Evolutionary conservation across 1,140 invertebrate genomes (phyloP).

Genomic region (Drosophila truncata): DNA sequence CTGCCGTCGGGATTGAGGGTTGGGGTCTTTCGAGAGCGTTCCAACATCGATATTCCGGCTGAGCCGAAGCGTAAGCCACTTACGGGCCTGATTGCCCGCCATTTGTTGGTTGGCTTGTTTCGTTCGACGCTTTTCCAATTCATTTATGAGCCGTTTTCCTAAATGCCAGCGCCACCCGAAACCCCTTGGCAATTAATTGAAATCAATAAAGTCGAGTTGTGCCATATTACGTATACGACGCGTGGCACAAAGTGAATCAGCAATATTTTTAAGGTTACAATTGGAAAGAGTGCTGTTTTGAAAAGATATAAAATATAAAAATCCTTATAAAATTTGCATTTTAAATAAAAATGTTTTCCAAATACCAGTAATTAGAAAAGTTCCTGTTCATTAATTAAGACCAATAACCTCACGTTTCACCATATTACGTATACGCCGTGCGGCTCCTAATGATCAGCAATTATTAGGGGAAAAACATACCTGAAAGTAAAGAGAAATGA

Average conservation of each 20-base stretch:
- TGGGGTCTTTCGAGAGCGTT: neutral
- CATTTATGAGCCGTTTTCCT: slow-evolving; percentile 55
- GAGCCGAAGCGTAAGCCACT: slow-evolving; percentile 66
- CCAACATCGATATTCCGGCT: slow-evolving; percentile 64
- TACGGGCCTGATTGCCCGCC: slow-evolving; percentile 74
- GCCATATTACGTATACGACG: slow-evolving; percentile 55
- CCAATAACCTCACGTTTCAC: slow-evolving; percentile 45
- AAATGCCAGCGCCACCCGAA: slow-evolving; percentile 31
- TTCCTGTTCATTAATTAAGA: slow-evolving; percentile 41
- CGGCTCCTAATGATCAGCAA: slow-evolving; percentile 10
- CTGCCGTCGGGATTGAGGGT: slow-evolving; percentile 32
- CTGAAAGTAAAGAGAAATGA: slow-evolving; percentile 17
- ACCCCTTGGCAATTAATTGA: slow-evolving; percentile 70
- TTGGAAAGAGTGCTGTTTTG: too few relatives aligned
- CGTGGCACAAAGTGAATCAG: slow-evolving; percentile 41
- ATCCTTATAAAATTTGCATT: too few relatives aligned
- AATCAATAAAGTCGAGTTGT: slow-evolving; percentile 68
- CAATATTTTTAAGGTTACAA: slow-evolving; percentile 11
- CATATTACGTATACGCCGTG: slow-evolving; percentile 49
- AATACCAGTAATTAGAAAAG: neutral
- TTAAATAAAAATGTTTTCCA: too few relatives aligned
- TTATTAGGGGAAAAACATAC: slow-evolving; percentile 6
- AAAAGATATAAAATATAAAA: too few relatives aligned
- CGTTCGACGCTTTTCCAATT: slow-evolving; percentile 60
- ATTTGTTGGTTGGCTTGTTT: slow-evolving; percentile 61